These are phyloP conservation scores for Pseudobourletiella spinata DNA, from an alignment of 1,140 invertebrate species.

Conservation along the genomic window DNA sequence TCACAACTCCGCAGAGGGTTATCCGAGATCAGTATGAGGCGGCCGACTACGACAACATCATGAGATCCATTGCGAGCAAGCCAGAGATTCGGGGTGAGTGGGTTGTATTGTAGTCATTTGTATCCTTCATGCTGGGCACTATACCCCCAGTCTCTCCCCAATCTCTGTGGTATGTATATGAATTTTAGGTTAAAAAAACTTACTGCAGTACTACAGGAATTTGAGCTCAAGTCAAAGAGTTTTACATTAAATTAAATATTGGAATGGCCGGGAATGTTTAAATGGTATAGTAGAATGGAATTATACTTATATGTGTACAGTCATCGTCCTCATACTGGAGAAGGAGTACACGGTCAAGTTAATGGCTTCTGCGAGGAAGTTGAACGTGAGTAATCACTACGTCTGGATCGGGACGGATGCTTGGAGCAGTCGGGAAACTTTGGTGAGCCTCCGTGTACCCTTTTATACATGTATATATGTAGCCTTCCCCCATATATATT, in stretches of 20 bases:
- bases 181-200: too few relatives aligned
- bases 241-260: too few relatives aligned
- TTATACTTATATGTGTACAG: slow-evolving; percentile 41
- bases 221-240: too few relatives aligned
- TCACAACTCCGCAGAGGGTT: slow-evolving; percentile 43
- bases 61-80: slow-evolving; percentile 40
- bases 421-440: slow-evolving; percentile 42
- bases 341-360: slow-evolving; percentile 44
- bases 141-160: too few relatives aligned
- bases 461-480: neutral
- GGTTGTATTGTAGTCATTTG: neutral
- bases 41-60: slow-evolving; percentile 45
- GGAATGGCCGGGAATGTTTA: too few relatives aligned
- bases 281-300: too few relatives aligned
- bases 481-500: neutral
- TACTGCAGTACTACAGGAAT: too few relatives aligned
- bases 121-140: too few relatives aligned
- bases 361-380: slow-evolving; percentile 43
- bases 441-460: neutral
- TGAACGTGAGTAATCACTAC: slow-evolving; percentile 39
- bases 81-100: slow-evolving; percentile 31
- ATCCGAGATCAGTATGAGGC: slow-evolving; percentile 42
- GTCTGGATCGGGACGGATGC: slow-evolving; percentile 49
- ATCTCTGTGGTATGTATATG: too few relatives aligned
- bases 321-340: slow-evolving; percentile 50